Percentiles rank a stretch among this genome's conserved stretches.
Evolutionary conservation across 2,113 vertebrate species (phyloP).

Genomic region (Protomyctophum bolini): DNA sequence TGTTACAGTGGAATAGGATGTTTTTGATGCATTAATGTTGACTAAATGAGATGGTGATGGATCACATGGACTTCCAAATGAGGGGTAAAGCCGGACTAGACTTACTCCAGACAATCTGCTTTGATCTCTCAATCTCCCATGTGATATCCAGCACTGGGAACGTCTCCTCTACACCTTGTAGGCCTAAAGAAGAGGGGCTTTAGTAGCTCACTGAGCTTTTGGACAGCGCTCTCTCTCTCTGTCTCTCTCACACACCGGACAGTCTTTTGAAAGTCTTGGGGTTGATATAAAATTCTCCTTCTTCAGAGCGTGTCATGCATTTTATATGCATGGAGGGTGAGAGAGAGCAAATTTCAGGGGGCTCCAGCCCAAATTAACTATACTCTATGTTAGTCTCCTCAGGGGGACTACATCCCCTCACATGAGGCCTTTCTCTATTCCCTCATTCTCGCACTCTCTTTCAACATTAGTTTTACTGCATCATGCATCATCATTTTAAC

Average conservation of each 20-base stretch:
- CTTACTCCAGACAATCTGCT: conserved; percentile 66
- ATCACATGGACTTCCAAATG: conserved; percentile 76
- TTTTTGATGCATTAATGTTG: conserved; percentile 37
- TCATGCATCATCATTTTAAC: conserved; percentile 75
- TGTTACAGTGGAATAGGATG: conserved; percentile 49
- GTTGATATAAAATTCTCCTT: conserved; percentile 78
- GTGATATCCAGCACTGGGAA: conserved; percentile 58
- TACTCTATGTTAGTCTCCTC: conserved; percentile 54
- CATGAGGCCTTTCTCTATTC: conserved; percentile 39
- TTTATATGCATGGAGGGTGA: conserved; percentile 72
- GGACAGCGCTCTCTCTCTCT: not conserved
- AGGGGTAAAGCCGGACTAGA: conserved; percentile 66
- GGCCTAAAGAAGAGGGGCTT: conserved; percentile 63
- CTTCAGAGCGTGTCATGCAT: conserved; percentile 76
- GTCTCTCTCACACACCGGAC: conserved; percentile 53
- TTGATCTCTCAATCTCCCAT: conserved; percentile 73
- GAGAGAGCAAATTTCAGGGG: conserved; percentile 40
- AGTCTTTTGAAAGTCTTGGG: conserved; percentile 70
- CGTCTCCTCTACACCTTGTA: conserved; percentile 72
- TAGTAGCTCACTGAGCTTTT: not conserved
- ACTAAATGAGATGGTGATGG: conserved; percentile 46
- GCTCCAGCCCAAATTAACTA: conserved; percentile 70
- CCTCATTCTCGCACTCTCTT: conserved; percentile 64
- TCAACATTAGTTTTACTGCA: conserved; percentile 77
- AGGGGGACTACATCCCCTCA: conserved; percentile 41